These are phyloP conservation scores for Phocides pigmalion DNA, from an alignment of 1,140 invertebrate species.

Conservation along the genomic window DNA sequence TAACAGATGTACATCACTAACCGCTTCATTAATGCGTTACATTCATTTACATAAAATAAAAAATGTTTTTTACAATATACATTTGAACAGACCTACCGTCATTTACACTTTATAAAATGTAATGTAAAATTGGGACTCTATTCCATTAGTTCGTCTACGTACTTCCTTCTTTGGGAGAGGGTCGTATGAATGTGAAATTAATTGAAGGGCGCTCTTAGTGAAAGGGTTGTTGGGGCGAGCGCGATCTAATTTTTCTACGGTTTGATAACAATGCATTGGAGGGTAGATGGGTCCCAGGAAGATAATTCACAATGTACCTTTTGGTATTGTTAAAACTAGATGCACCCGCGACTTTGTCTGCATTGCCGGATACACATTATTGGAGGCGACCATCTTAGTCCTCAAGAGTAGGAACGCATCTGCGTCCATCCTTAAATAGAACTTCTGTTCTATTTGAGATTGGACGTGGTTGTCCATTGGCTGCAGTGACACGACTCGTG, in stretches of 20 bases:
- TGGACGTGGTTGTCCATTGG: too few species aligned
- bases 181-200: constrained; percentile 77
- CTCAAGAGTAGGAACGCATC: too few species aligned
- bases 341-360: constrained; percentile 6
- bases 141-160: constrained; percentile 40
- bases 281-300: constrained; percentile 23
- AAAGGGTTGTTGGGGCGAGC: constrained; percentile 63
- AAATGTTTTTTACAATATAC: too few species aligned
- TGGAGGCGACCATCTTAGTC: neutral
- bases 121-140: neutral
- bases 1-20: too few species aligned
- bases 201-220: constrained; percentile 63
- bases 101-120: too few species aligned
- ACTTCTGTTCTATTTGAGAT: too few species aligned
- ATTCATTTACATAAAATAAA: too few species aligned
- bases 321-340: constrained; percentile 13
- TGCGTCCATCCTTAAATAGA: too few species aligned
- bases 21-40: too few species aligned
- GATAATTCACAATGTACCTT: constrained; percentile 1
- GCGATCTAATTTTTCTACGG: constrained; percentile 64
- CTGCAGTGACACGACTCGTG: neutral
- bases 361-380: constrained; percentile 2
- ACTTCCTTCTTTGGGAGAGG: constrained; percentile 69
- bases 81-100: too few species aligned
- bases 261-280: constrained; percentile 26